Conservation (phyloP, 1,140 invertebrate species). For the Neodiprion fabricii region DNA sequence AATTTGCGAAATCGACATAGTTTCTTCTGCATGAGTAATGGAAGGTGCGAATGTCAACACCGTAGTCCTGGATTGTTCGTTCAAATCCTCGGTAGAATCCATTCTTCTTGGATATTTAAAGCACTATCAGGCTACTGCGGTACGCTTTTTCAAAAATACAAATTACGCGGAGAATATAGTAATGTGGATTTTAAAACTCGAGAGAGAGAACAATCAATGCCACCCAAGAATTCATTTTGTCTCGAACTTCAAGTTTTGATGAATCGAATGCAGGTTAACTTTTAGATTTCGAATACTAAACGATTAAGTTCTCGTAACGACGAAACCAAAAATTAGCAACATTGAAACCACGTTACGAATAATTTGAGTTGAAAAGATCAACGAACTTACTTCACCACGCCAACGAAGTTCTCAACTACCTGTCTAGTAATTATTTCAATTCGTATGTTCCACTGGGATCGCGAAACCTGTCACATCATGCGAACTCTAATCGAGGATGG, state of each 20-base stretch:
- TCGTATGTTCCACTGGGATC: neutral
- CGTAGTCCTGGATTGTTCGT: neutral
- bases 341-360: too few species aligned
- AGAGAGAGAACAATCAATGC: too few species aligned
- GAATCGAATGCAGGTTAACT: too few species aligned
- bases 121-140: too few species aligned
- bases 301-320: too few species aligned
- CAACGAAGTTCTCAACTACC: neutral
- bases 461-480: neutral
- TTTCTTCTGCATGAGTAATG: neutral
- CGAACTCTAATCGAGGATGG: neutral
- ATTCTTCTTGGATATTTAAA: neutral
- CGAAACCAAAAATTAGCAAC: too few species aligned
- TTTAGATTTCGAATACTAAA: too few species aligned
- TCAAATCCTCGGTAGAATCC: neutral
- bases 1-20: neutral
- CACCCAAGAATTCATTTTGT: too few species aligned
- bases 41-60: neutral
- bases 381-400: neutral
- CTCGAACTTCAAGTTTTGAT: too few species aligned
- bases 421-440: neutral
- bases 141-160: too few species aligned
- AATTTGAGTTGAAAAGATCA: neutral
- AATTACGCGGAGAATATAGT: too few species aligned
- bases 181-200: too few species aligned